Conservation (phyloP, 1,140 invertebrate genomes). For the Halotydeus destructor region DNA sequence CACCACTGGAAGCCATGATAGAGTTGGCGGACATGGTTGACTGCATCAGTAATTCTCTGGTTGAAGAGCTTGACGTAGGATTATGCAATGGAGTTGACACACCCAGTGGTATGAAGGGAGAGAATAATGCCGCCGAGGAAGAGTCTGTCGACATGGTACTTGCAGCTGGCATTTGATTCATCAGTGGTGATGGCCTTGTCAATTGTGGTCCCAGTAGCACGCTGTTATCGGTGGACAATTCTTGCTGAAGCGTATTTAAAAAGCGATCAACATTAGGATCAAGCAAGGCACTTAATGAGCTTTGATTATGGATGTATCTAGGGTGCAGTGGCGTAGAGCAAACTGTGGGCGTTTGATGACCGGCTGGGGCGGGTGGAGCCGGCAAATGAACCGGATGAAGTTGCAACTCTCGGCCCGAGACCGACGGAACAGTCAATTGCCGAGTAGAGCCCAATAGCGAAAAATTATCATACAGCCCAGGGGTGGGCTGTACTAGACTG, state of each 20-base stretch:
- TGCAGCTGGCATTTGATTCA: no score
- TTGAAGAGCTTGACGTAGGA: no score
- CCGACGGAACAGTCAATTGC: background rate
- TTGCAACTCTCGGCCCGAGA: background rate
- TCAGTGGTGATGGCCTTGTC: background rate
- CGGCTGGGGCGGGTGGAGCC: background rate
- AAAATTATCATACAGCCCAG: background rate
- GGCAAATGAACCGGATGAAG: background rate
- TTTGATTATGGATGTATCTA: background rate
- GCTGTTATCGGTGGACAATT: background rate
- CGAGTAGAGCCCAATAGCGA: background rate
- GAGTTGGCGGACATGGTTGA: no score
- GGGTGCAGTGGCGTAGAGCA: background rate
- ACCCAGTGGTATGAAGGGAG: no score
- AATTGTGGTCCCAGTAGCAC: no score
- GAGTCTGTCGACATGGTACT: no score
- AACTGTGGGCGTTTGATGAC: background rate
- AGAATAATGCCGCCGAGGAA: no score
- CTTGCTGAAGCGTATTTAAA: background rate
- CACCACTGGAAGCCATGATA: background rate
- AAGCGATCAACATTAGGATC: slow-evolving; percentile 6
- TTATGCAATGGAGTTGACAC: no score
- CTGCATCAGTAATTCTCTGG: no score
- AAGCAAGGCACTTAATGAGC: slow-evolving; percentile 7
- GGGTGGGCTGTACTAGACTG: background rate